A percentile compares a stretch with the other conserved stretches of the same genome.
phyloP scores from a whole-genome alignment of 2,888 invertebrate genomes.

The Drosophila picticornis region DNA sequence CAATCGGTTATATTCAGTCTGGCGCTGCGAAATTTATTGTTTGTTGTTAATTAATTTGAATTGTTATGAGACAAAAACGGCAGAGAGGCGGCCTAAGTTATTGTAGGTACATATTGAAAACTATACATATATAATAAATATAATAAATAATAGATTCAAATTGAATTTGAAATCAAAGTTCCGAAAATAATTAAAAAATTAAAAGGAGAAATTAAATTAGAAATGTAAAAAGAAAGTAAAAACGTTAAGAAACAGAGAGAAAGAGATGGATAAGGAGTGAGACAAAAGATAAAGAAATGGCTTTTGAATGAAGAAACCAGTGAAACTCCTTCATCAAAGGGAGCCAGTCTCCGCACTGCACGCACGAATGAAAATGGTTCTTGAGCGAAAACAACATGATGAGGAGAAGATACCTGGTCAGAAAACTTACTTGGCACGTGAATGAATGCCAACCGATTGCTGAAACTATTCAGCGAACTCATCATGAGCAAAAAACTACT shows the following conservation, averaged over 20 bases:
- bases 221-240: not conserved
- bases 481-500: not conserved
- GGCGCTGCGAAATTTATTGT: slow-evolving; percentile 36
- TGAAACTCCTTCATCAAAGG: not conserved
- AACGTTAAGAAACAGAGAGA: no score
- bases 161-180: not conserved
- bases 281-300: no score
- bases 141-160: not conserved
- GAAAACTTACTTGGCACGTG: not conserved
- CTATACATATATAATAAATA: no score
- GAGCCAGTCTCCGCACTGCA: no score
- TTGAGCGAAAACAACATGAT: not conserved
- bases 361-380: no score
- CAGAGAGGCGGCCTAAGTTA: not conserved
- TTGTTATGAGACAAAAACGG: not conserved
- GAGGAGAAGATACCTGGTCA: not conserved
- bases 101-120: not conserved
- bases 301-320: no score
- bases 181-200: not conserved
- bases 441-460: not conserved
- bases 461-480: not conserved
- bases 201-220: not conserved
- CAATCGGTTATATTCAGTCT: slow-evolving; percentile 52
- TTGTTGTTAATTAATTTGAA: slow-evolving; percentile 26
- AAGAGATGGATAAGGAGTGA: no score